Evolutionary conservation across 2,113 vertebrate species (phyloP).

Genomic region (Phoxinus phoxinus): DNA sequence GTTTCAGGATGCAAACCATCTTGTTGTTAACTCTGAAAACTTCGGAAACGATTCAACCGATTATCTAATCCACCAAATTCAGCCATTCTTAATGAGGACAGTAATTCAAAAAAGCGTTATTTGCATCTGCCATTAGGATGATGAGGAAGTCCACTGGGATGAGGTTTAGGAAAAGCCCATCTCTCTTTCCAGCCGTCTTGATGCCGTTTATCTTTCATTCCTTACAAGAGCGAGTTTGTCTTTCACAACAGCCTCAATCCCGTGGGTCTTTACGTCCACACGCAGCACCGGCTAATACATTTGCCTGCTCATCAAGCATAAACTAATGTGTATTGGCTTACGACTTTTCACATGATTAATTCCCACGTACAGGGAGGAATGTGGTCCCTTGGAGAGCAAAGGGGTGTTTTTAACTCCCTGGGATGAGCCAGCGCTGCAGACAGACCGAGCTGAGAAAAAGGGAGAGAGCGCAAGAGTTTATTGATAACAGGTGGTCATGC

Average conservation of each 20-base stretch:
- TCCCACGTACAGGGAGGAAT: conserved; percentile 51
- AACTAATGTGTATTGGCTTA: conserved; percentile 64
- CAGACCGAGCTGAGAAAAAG: conserved; percentile 49
- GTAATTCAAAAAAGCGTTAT: conserved; percentile 28
- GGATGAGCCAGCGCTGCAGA: conserved; percentile 50
- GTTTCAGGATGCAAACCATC: not conserved
- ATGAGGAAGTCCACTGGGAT: conserved; percentile 46
- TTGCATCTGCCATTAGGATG: conserved; percentile 42
- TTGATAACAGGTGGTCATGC: conserved; percentile 72
- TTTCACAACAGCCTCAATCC: conserved; percentile 46
- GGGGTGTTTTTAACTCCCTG: conserved; percentile 49
- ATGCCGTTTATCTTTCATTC: conserved; percentile 48
- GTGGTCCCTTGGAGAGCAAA: conserved; percentile 42
- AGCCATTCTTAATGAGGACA: conserved; percentile 5
- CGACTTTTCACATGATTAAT: conserved; percentile 71
- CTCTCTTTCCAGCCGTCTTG: conserved; percentile 18
- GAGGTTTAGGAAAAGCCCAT: conserved; percentile 43
- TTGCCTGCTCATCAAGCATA: conserved; percentile 49
- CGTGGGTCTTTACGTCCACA: conserved; percentile 38
- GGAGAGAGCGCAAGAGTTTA: conserved; percentile 60
- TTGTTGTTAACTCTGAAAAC: not conserved
- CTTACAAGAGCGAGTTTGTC: conserved; percentile 47
- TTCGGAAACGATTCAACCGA: not conserved
- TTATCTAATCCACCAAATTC: conserved; percentile 36
- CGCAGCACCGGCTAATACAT: conserved; percentile 16